phyloP scores from a whole-genome alignment of 2,113 vertebrate genomes.

The Balaeniceps rex region DNA sequence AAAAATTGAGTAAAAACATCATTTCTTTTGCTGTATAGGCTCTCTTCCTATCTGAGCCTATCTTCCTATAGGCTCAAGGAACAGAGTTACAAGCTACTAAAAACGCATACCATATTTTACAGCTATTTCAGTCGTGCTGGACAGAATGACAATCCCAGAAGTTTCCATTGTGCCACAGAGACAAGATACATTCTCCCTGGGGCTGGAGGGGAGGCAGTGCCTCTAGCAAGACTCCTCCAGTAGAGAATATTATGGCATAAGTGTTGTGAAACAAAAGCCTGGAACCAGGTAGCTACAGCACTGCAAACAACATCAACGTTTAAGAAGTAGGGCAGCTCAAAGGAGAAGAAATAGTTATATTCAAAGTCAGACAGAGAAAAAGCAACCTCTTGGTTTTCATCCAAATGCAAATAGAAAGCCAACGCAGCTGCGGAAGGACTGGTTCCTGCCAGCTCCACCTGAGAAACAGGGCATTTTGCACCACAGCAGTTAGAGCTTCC shows the following conservation, averaged over 20 bases:
- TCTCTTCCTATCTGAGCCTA: no score
- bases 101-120: background rate
- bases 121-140: background rate
- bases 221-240: background rate
- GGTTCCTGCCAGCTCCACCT: constrained; percentile 49
- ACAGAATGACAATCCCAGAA: background rate
- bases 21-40: background rate
- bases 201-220: background rate
- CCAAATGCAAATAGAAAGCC: constrained; percentile 52
- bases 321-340: background rate
- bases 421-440: constrained; percentile 1
- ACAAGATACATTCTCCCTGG: background rate
- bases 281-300: background rate
- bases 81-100: background rate
- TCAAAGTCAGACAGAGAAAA: background rate
- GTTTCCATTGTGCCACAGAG: background rate
- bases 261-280: background rate
- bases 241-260: background rate
- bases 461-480: constrained; percentile 8
- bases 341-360: background rate
- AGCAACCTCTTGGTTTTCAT: constrained; percentile 21
- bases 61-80: background rate
- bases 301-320: background rate
- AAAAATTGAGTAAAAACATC: background rate
- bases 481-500: background rate